Conservation (phyloP, 2,113 vertebrate species). For the Nyctibius bracteatus region DNA sequence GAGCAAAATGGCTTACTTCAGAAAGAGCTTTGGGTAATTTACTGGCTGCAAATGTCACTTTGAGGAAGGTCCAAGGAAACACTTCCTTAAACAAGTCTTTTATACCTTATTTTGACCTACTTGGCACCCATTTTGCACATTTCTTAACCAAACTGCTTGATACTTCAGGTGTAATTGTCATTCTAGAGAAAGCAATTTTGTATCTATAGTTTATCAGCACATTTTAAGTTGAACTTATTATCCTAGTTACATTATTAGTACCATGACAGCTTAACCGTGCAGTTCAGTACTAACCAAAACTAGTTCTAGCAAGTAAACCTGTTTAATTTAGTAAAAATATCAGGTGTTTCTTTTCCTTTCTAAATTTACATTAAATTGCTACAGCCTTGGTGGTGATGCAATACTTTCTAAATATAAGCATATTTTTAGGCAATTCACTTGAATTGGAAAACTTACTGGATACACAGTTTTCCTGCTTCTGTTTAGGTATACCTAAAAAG, state of each 20-base stretch:
- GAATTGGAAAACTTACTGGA: not conserved
- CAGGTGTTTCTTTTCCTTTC: not conserved
- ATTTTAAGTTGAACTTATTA: not conserved
- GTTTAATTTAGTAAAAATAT: not conserved
- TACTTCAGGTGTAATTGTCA: not conserved
- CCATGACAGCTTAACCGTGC: not conserved
- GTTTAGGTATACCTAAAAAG: not conserved
- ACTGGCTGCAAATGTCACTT: not conserved
- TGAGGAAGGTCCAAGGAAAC: not conserved
- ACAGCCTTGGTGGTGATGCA: not conserved
- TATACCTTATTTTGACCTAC: not conserved
- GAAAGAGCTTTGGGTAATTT: not conserved
- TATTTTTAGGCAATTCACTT: not conserved
- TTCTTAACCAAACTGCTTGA: not conserved
- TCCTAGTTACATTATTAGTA: not conserved
- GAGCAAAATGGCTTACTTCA: not conserved
- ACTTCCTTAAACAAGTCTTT: not conserved
- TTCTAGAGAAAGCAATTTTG: not conserved
- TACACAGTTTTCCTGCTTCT: not conserved
- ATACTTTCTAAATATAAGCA: not conserved
- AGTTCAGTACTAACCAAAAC: not conserved
- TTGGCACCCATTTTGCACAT: not conserved
- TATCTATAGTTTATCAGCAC: not conserved
- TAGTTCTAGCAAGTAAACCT: not conserved
- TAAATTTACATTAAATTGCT: not conserved